Evolutionary conservation across 2,797 vertebrate species (phyloP), one percentile per base, ranked within the genome.

Genomic region (Dryobates pubescens): DNA sequence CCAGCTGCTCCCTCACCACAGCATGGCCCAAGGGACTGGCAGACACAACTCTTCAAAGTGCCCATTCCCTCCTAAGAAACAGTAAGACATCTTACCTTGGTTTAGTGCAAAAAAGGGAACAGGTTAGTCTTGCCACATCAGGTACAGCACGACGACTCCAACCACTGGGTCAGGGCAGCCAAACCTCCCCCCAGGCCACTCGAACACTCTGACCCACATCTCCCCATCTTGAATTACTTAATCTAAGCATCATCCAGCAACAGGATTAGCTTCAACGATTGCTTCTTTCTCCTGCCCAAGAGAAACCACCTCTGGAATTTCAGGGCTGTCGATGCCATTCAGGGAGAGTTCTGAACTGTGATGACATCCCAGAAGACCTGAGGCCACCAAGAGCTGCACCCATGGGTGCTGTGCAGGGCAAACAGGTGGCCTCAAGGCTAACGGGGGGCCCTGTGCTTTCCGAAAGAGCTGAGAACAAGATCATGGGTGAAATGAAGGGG

Each of bases 401-500:
- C 89, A 36, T 0, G 27, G 84, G 65, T 68, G 88, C 84, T 41
- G 59, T 1, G 0, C 5, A 1, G 91, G 77, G 8, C 1, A 0
- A 19, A 7, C 0, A 2, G 62, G 64, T 3, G 23, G 10, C 61
- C 58, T 47, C 23, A 0, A 27, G 58, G 65, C 10, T 1, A 20
- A 30, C 12, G 41, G 24, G 32, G n/a, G 65, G 36, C 2, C 70
- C 84, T 54, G 74, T 0, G 3, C 65, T 82, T 85, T 91, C 91
- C 51, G 1, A 86, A 87, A 64, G 70, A 70, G 79, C 89, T 49
- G 76, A 94, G 88, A 95, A 94, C 93, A 94, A 94, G 95, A 93
- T 92, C 91, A 94, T 95, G 84, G 93, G 88, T 93, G 94, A n/a
- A 64, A 95, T 92, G 95, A 56, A 93, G 74, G 89, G 87, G 72